Evolutionary conservation across 2,113 vertebrate genomes (phyloP), one percentile per base, ranked within the genome.

Genomic region (Etheostoma cragini): DNA sequence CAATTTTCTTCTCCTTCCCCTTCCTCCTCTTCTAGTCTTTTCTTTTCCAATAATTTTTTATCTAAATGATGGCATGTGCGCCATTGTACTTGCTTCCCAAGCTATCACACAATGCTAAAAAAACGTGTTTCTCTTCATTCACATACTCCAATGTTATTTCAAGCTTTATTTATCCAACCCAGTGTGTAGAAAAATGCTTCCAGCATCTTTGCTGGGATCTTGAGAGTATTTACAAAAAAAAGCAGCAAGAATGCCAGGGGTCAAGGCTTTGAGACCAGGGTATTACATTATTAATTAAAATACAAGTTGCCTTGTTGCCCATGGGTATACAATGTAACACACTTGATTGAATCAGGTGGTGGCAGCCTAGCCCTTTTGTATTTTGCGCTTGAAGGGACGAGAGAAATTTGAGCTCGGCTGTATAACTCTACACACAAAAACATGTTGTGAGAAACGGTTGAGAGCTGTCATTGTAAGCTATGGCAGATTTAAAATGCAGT

Each of bases 271-370:
- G 96, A 97, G 96, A 96, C 93, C 92, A 93, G 91, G 95, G 96
- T 94, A 96, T 95, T 93, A 90, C 95, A 94, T 96, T 97, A 97
- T 98, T 98, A 98, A 99, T 99, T 99, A 98, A 98, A 98, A 97
- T 93, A 97, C 96, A 96, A 97, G 97, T 96, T 96, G 95, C 97
- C 95, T 90, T 76, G 92, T 97, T 97, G 97, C 97, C 97, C 62
- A 95, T 97, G 97, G 97, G 96, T 97, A 97, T 98, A 97, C 91
- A 96, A 92, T 95, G 96, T 95, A 94, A 96, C 97, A 92, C 96
- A 97, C 97, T 98, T 99, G 98, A 99, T 98, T 98, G 97, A 98
- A 97, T 97, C 97, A 96, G 97, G 95, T 97, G 95, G 94, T 93
- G 95, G 96, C 96, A 96, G 96, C 94, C 87, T 83, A 95, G 95